These are phyloP conservation scores for Momotus momota DNA, from an alignment of 2,797 vertebrate species.

Conservation along the genomic window DNA sequence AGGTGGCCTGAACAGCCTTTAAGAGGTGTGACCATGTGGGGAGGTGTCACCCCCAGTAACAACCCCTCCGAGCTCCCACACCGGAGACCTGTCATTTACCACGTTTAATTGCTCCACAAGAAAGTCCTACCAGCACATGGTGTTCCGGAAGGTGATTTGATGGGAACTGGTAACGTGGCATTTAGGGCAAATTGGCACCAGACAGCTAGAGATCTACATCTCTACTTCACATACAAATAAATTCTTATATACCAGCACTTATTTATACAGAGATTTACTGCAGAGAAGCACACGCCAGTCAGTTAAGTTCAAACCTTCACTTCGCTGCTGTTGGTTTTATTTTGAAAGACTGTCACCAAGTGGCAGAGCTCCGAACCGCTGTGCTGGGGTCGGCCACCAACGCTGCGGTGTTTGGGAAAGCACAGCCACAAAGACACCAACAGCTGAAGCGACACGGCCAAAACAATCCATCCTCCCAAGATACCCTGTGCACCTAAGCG, in stretches of 20 bases:
- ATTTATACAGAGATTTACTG: neutral
- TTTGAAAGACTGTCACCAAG: slow-evolving; percentile 71
- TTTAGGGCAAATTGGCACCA: neutral
- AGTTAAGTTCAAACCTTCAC: neutral
- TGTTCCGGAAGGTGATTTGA: neutral
- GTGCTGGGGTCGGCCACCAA: neutral
- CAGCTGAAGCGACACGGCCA: neutral
- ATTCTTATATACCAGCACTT: neutral
- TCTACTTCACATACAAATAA: neutral
- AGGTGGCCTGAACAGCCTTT: neutral
- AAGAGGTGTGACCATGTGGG: neutral
- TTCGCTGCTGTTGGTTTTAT: neutral
- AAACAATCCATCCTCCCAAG: neutral
- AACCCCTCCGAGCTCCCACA: neutral
- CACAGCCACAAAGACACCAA: neutral
- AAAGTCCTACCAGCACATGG: neutral
- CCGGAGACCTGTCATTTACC: neutral
- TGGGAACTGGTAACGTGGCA: neutral
- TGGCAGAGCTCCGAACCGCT: slow-evolving; percentile 20
- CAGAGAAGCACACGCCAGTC: neutral
- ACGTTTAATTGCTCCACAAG: neutral
- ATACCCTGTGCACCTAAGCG: neutral
- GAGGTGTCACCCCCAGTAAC: neutral
- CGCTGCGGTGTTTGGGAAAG: rapidly evolving
- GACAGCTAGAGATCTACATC: neutral